A percentile compares a stretch with the other conserved stretches of the same genome.
Evolutionary conservation across 2,797 vertebrate genomes (phyloP).

Genomic region (Paratrypauchen microcephalus): DNA sequence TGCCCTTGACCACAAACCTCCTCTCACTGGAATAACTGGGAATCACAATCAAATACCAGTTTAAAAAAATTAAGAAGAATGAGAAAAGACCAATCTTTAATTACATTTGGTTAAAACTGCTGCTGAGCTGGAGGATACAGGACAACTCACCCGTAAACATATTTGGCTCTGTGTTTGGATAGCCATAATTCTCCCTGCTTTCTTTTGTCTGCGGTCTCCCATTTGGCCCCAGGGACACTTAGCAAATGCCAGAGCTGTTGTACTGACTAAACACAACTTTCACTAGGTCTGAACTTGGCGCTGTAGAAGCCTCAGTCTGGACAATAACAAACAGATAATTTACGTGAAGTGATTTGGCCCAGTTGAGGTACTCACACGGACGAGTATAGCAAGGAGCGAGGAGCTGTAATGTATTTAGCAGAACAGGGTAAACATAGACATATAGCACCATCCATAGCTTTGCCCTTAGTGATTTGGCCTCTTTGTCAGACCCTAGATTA

Average conservation of each 20-base stretch:
- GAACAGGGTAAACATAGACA: slow-evolving; percentile 10
- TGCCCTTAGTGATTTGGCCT: slow-evolving; percentile 61
- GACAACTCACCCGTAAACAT: slow-evolving; percentile 52
- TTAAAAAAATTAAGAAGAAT: slow-evolving; percentile 47
- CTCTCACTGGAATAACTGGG: slow-evolving; percentile 49
- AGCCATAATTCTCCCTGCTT: slow-evolving; percentile 55
- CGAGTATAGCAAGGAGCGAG: slow-evolving; percentile 4
- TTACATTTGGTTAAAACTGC: slow-evolving; percentile 41
- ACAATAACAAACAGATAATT: slow-evolving; percentile 25
- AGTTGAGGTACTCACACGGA: slow-evolving; percentile 12
- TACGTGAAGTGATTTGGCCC: not conserved
- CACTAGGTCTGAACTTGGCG: slow-evolving; percentile 42
- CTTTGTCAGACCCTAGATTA: slow-evolving; percentile 68
- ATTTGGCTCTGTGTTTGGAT: slow-evolving; percentile 52
- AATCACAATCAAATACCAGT: slow-evolving; percentile 53
- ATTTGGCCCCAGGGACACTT: slow-evolving; percentile 58
- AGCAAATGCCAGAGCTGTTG: slow-evolving; percentile 61
- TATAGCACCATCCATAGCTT: slow-evolving; percentile 17
- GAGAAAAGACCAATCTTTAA: slow-evolving; percentile 59
- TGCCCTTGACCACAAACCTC: slow-evolving; percentile 47
- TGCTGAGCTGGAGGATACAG: slow-evolving; percentile 47
- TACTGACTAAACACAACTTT: slow-evolving; percentile 60
- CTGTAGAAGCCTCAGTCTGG: slow-evolving; percentile 34
- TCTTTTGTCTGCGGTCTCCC: slow-evolving; percentile 66
- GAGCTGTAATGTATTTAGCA: slow-evolving; percentile 1